Base-by-base conservation (phyloP, 1,140 invertebrate species). In the Drosophila rufa region DNA sequence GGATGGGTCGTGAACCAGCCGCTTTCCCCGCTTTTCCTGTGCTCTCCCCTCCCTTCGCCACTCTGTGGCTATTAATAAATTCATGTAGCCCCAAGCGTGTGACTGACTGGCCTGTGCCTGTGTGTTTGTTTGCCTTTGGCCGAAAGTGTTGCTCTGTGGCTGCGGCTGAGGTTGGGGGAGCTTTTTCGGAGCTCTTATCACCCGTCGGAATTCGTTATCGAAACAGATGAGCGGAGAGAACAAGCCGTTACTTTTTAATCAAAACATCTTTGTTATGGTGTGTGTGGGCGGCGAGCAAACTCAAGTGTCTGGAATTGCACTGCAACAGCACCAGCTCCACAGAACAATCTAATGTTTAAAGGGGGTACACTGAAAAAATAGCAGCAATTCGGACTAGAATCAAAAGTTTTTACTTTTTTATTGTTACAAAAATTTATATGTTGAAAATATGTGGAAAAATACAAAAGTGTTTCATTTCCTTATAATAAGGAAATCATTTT, bases 121-220 rank as follows among this genome's bases (percentile, higher is more conserved):
- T 67, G 22, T 50, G 25, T 33, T 43, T 60, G 55, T 51, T 43
- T 73, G 51, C 67, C 53, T 60, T 73, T 50, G 22, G 30, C 12
- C 27, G 46, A 73, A 43, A 43, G 46, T 71, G 55, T 60, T 73
- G 70, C 70, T 74, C 25, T 46, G 36, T 30, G 15, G 30, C 43
- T 22, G 12, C 19, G 25, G 5, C 27, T 30, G 27, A 27, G 45
- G 45, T 60, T 30, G 53, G 38, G 67, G 53, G 70, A 74, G 70
- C 70, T 74, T 74, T 73, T 74, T 74, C 68, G 68, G 50, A 71
- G 58, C 70, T 71, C 70, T 74, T 74, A 74, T 74, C 70, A 74
- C 30, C 60, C 45, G 70, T 45, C 38, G 27, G 69, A 71, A 43
- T 74, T 74, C 67, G 67, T 73, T 59, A 50, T 73, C 69, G 67